Evolutionary conservation across 2,888 invertebrate species (phyloP).

Genomic region (Erynnis tages): DNA sequence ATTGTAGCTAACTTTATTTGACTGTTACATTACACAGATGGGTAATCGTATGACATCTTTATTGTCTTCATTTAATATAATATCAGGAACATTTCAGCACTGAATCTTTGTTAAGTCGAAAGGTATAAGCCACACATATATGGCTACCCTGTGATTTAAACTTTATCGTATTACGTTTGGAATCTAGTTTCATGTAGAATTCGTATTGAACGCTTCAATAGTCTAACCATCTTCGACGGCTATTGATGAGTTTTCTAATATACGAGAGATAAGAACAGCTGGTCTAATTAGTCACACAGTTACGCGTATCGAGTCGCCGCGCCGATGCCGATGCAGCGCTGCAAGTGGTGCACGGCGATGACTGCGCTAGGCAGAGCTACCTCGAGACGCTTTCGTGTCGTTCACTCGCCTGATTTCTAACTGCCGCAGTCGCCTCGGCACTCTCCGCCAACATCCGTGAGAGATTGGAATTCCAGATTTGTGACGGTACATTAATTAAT

Average conservation of each 20-base stretch:
- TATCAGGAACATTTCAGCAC: too few species aligned
- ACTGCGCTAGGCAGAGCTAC: conserved; percentile 40
- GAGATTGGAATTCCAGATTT: conserved; percentile 61
- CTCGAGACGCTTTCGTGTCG: conserved; percentile 55
- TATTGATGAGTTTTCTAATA: conserved; percentile 14
- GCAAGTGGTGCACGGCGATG: conserved; percentile 31
- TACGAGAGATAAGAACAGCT: conserved; percentile 52
- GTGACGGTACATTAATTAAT: conserved; percentile 50
- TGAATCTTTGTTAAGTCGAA: too few species aligned
- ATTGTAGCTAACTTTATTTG: too few species aligned
- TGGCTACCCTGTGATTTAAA: too few species aligned
- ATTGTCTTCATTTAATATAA: too few species aligned
- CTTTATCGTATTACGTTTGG: too few species aligned
- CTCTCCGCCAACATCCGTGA: conserved; percentile 54
- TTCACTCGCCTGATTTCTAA: conserved; percentile 64
- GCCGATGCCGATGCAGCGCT: conserved; percentile 22
- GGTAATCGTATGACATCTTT: too few species aligned
- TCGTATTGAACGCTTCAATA: too few species aligned
- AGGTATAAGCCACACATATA: too few species aligned
- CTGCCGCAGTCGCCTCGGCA: conserved; percentile 42
- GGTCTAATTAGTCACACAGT: conserved; percentile 61
- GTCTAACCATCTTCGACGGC: background rate
- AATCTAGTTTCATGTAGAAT: too few species aligned
- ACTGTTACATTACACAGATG: too few species aligned
- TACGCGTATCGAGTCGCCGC: conserved; percentile 49